phyloP scores from a whole-genome alignment of 2,113 vertebrate genomes.

The Pomatorhinus ruficollis region DNA sequence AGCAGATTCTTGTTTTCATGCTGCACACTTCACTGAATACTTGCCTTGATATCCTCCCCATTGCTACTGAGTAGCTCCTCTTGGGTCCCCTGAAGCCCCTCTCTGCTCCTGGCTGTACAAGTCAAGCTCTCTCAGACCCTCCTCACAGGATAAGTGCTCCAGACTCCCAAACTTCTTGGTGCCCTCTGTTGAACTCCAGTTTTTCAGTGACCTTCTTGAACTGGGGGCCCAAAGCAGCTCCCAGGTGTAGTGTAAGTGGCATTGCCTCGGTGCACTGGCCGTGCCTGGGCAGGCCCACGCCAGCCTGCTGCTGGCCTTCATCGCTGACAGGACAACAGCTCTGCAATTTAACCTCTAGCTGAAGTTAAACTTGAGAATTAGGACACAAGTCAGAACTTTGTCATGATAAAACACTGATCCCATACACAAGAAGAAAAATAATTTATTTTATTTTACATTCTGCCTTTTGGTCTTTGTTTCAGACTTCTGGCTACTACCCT shows the following conservation, averaged over 20 bases:
- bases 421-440: not conserved
- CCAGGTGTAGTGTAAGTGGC: not conserved
- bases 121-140: not conserved
- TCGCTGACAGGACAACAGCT: rapidly evolving
- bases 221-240: not conserved
- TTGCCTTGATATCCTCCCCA: not conserved
- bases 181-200: not conserved
- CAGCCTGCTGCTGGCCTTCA: not conserved
- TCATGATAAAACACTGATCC: not conserved
- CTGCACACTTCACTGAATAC: not conserved
- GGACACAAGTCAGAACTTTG: not conserved
- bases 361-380: not conserved
- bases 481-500: not conserved
- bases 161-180: rapidly evolving
- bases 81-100: not conserved
- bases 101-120: not conserved
- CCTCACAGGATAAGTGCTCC: not conserved
- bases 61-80: not conserved
- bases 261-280: too few species aligned
- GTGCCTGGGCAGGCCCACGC: too few species aligned
- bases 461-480: not conserved
- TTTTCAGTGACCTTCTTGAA: not conserved
- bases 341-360: not conserved
- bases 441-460: not conserved
- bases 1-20: not conserved